phyloP scores from a whole-genome alignment of 2,888 invertebrate species.

The Gnatocerus cornutus region DNA sequence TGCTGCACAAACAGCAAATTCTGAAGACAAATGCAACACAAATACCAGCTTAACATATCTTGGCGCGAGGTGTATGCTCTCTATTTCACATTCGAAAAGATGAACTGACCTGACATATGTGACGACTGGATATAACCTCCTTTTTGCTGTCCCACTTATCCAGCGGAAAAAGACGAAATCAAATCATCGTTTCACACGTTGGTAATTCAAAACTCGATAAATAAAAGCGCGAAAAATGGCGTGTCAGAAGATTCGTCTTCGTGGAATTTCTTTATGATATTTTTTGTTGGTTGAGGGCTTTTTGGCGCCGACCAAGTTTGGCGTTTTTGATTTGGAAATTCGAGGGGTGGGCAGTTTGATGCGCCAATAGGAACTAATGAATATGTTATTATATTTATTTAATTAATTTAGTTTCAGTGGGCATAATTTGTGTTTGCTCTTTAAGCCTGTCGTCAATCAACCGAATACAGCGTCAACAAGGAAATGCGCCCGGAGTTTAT shows the following conservation, averaged over 20 bases:
- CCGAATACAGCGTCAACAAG: too few species aligned
- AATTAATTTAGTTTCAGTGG: too few species aligned
- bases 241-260: conserved; percentile 30
- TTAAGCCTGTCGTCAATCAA: too few species aligned
- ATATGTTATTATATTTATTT: too few species aligned
- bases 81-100: conserved; percentile 25
- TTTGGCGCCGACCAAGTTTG: not conserved
- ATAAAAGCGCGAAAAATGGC: conserved; percentile 30
- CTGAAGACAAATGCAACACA: conserved; percentile 63
- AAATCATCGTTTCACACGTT: conserved; percentile 34
- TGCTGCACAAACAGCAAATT: conserved; percentile 62
- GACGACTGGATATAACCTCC: conserved; percentile 19
- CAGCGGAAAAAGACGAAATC: conserved; percentile 18
- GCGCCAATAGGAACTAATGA: too few species aligned
- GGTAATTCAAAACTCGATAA: conserved; percentile 38
- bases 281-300: conserved; percentile 11
- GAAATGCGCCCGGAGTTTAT: too few species aligned
- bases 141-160: conserved; percentile 31
- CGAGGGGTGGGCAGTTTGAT: too few species aligned
- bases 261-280: conserved; percentile 28
- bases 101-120: conserved; percentile 31
- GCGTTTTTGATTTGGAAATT: not conserved
- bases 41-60: conserved; percentile 62
- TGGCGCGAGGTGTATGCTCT: conserved; percentile 54
- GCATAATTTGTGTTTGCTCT: too few species aligned